Percentiles rank a stretch among this genome's conserved stretches.
phyloP scores from a whole-genome alignment of 2,888 invertebrate species.

The Latheticus oryzae region DNA sequence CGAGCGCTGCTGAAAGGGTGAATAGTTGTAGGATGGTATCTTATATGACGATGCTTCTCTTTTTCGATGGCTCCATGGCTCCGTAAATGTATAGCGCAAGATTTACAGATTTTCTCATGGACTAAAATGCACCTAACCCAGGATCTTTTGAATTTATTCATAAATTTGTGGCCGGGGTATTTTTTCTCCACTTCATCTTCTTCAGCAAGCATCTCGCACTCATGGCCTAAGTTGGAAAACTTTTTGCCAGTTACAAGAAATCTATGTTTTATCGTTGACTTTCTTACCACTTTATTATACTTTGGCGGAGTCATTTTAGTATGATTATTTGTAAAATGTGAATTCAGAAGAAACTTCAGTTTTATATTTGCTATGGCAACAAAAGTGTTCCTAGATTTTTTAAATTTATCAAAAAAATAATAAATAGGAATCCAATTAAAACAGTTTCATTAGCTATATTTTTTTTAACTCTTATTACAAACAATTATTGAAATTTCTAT shows the following conservation, averaged over 20 bases:
- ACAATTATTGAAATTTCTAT: no score
- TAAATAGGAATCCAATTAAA: no score
- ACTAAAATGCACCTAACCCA: conserved; percentile 18
- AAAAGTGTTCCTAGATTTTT: no score
- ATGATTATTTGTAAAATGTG: not conserved
- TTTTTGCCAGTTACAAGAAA: conserved; percentile 3
- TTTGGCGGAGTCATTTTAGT: conserved; percentile 15
- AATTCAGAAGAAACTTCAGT: not conserved
- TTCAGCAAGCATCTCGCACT: conserved; percentile 43
- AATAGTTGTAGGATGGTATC: conserved; percentile 50
- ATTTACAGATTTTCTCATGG: conserved; percentile 27
- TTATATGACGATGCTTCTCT: conserved; percentile 54
- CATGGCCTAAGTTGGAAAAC: conserved; percentile 31
- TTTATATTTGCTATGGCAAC: conserved; percentile 14
- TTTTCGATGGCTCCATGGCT: conserved; percentile 56
- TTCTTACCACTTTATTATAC: conserved; percentile 21
- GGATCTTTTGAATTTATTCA: conserved; percentile 7
- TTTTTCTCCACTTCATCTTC: conserved; percentile 41
- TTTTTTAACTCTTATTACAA: no score
- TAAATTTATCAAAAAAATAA: no score
- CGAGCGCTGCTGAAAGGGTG: conserved; percentile 56
- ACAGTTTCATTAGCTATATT: no score
- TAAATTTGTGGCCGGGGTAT: conserved; percentile 26
- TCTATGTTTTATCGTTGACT: not conserved
- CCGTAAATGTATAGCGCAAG: conserved; percentile 44